Percentiles rank a stretch among this genome's conserved stretches.
Conservation (phyloP, 2,113 vertebrate genomes). For the Tenrec ecaudatus region DNA sequence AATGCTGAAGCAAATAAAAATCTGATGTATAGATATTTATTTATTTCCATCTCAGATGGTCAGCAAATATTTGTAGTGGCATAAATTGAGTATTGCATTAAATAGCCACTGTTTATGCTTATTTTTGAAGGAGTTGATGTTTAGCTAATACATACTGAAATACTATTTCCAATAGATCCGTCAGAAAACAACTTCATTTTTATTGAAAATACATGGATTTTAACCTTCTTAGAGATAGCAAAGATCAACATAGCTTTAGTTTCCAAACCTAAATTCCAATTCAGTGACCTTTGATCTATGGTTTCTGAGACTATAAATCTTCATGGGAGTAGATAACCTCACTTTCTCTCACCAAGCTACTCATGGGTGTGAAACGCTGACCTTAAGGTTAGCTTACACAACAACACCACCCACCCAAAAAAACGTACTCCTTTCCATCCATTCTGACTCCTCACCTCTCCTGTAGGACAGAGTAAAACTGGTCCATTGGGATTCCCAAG, state of each 20-base stretch:
- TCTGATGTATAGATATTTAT: neutral
- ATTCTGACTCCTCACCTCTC: too few species aligned
- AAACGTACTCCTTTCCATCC: too few species aligned
- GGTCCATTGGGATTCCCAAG: too few species aligned
- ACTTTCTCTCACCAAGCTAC: too few species aligned
- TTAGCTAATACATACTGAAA: constrained; percentile 49
- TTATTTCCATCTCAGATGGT: neutral
- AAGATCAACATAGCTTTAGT: neutral
- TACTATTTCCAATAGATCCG: neutral
- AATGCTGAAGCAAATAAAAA: constrained; percentile 21
- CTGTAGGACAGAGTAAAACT: too few species aligned
- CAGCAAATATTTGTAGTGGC: constrained; percentile 3
- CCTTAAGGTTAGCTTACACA: too few species aligned
- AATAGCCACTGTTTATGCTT: neutral
- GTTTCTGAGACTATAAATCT: too few species aligned
- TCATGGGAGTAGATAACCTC: too few species aligned
- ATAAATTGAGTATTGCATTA: neutral
- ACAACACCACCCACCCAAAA: too few species aligned
- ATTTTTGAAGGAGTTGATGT: neutral
- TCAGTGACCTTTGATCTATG: too few species aligned
- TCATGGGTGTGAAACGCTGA: too few species aligned
- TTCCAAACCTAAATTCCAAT: neutral
- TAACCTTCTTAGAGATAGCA: neutral
- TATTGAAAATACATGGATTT: constrained; percentile 54
- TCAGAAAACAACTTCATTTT: constrained; percentile 12